These are phyloP conservation scores for Drosophila suboccidentalis DNA, from an alignment of 2,888 invertebrate genomes.

Conservation along the genomic window DNA sequence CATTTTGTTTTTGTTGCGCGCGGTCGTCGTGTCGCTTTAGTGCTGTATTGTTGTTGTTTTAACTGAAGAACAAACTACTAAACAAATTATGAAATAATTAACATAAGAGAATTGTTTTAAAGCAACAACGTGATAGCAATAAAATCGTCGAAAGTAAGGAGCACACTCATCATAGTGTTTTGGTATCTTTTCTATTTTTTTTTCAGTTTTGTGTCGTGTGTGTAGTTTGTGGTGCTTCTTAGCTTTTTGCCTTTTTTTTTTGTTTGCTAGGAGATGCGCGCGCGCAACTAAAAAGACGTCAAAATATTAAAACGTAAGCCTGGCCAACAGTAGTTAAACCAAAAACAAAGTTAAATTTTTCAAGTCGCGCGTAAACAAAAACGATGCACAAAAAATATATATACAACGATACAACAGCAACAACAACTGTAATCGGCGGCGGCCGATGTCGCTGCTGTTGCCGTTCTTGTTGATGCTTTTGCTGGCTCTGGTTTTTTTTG, in stretches of 20 bases:
- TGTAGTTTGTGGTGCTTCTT: slow-evolving; percentile 44
- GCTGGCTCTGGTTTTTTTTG: slow-evolving; percentile 25
- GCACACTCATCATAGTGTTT: slow-evolving; percentile 18
- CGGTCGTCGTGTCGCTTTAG: slow-evolving; percentile 36
- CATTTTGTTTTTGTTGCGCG: slow-evolving; percentile 61
- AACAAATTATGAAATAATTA: slow-evolving; percentile 30
- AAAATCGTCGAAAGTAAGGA: slow-evolving; percentile 12
- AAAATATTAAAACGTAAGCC: slow-evolving; percentile 51
- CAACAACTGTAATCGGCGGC: slow-evolving; percentile 38
- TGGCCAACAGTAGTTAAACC: slow-evolving; percentile 18
- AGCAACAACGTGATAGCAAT: slow-evolving; percentile 23
- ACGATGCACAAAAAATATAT: slow-evolving; percentile 3
- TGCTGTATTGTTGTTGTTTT: slow-evolving; percentile 32
- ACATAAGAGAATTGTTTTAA: slow-evolving; percentile 32
- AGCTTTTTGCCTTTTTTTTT: slow-evolving; percentile 33
- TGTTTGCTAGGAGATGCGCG: slow-evolving; percentile 64
- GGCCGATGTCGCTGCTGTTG: slow-evolving; percentile 22
- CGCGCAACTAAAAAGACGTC: slow-evolving; percentile 64
- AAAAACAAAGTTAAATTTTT: slow-evolving; percentile 18
- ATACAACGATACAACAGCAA: slow-evolving; percentile 10
- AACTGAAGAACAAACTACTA: slow-evolving; percentile 40
- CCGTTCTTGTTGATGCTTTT: slow-evolving; percentile 36
- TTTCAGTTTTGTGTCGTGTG: slow-evolving; percentile 44
- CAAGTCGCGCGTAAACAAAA: slow-evolving; percentile 48
- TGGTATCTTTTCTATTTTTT: slow-evolving; percentile 20